Evolutionary conservation across 37 sponge, comb jelly and placozoan genomes (phyloP).

Genomic region (Bolinopsis microptera): DNA sequence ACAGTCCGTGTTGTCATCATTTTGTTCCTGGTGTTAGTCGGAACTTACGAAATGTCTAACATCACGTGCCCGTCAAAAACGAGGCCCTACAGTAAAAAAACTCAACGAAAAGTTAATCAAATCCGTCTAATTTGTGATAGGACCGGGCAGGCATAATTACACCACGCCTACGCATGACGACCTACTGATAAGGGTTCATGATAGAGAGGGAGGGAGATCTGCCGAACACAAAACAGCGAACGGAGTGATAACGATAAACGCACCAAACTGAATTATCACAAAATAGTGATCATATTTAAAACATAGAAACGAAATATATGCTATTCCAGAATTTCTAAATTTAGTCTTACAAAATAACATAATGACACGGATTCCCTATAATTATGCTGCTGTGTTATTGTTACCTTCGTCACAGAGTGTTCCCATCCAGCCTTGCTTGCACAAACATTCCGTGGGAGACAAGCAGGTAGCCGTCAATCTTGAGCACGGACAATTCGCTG

Average conservation of each 20-base stretch:
- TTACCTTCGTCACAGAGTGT: conserved; percentile 36
- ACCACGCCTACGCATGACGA: background rate
- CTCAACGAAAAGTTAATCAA: background rate
- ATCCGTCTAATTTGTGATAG: background rate
- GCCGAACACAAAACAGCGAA: background rate
- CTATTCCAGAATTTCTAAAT: background rate
- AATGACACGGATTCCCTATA: background rate
- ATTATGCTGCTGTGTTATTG: background rate
- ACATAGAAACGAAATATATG: background rate
- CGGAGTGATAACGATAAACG: background rate
- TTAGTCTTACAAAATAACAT: background rate
- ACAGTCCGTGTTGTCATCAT: background rate
- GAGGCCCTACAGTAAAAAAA: background rate
- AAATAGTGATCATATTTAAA: background rate
- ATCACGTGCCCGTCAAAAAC: background rate
- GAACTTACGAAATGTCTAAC: background rate
- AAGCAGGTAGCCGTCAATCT: background rate
- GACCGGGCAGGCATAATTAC: background rate
- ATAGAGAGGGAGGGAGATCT: background rate
- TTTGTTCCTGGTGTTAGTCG: background rate
- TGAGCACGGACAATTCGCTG: conserved; percentile 41
- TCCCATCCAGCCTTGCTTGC: conserved; percentile 20
- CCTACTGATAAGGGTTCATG: background rate
- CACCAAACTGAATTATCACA: background rate
- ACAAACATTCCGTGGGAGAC: conserved; percentile 19